Evolutionary conservation across 2,888 invertebrate genomes (phyloP), one percentile per base, ranked within the genome.

Genomic region (Hypolimnas misippus): DNA sequence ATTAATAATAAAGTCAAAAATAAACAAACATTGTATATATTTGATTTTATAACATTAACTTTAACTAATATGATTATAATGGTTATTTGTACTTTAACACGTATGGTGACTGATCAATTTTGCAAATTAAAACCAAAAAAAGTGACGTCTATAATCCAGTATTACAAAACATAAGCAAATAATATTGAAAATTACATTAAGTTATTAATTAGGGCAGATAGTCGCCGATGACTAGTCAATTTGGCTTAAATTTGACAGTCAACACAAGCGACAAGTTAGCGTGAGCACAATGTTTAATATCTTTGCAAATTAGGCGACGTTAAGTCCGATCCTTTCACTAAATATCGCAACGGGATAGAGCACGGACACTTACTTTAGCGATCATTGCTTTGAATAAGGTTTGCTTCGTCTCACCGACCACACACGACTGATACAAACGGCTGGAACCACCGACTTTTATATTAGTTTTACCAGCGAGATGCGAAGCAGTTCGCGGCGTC

Each of bases 361-460:
- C 73, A 70, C 72, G 62, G 63, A 63, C 84, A 91, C 92, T 92
- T 90, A 91, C 92, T 92, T 87, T 92, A 73, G 91, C 85, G 78
- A 91, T 88, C 92, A 92, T 92, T 89, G 83, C 76, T 85, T 83
- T 89, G 83, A 85, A 77, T 83, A 81, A 85, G 89, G 86, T 90
- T 89, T 84, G 84, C 85, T 84, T 84, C 84, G 89, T 85, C 78
- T 82, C 87, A 87, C 81, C 87, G 85, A 87, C 85, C 84, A 87
- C 89, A 90, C 91, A 88, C 91, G 83, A 92, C 92, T 92, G 90
- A 85, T 92, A 83, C 75, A 76, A 81, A 83, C 74, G 75, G 79
- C 74, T 73, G 77, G 71, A 76, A 73, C 74, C 80, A 76, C 76
- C 80, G 81, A 84, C 91, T 91, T 92, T 87, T 92, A 92, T 92